phyloP scores from a whole-genome alignment of 2,113 vertebrate genomes.

The Malurus elegans region DNA sequence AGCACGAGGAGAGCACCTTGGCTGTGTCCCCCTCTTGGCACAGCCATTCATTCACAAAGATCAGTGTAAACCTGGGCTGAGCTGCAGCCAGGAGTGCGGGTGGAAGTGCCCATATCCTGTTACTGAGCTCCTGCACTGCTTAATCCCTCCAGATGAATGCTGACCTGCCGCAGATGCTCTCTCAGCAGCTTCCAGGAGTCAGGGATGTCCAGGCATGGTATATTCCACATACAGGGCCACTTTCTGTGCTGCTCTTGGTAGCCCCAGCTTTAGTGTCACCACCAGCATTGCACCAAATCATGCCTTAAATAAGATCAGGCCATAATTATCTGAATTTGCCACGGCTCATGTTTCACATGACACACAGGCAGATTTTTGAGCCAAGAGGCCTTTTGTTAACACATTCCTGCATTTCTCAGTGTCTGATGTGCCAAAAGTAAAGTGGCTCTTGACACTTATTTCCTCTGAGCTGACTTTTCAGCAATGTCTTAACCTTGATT shows the following conservation, averaged over 20 bases:
- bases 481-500: background rate
- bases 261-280: background rate
- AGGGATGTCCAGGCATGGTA: background rate
- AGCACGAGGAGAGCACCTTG: background rate
- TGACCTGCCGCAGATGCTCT: slow-evolving; percentile 21
- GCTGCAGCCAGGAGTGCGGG: background rate
- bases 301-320: background rate
- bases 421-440: background rate
- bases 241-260: background rate
- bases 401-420: background rate
- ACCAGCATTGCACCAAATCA: background rate
- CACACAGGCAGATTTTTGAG: background rate
- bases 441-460: background rate
- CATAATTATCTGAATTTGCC: background rate
- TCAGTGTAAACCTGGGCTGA: background rate
- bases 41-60: background rate
- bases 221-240: background rate
- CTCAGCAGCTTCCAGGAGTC: background rate
- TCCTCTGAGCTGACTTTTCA: background rate
- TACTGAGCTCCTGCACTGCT: background rate
- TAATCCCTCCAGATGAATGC: slow-evolving; percentile 49
- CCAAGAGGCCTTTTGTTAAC: slow-evolving; percentile 31
- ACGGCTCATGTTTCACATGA: background rate
- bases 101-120: background rate
- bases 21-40: background rate